Evolutionary conservation across 1,140 invertebrate genomes (phyloP), one percentile per base, ranked within the genome.

Genomic region (Drosophila erecta): DNA sequence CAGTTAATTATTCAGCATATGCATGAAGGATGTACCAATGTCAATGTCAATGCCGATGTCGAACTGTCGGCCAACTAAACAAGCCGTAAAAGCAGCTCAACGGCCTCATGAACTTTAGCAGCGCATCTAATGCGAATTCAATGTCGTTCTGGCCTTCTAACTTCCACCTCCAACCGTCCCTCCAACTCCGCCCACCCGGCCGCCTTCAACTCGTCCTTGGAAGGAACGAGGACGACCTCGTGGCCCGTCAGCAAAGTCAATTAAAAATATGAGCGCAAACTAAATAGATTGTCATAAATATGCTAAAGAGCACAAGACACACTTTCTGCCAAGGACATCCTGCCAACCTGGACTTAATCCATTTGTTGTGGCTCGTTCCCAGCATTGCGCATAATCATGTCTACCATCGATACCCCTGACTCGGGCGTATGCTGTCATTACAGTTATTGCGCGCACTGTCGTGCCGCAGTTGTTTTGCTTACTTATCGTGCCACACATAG

Each of bases 101-200:
- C 44, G 81, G 72, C 76, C 81, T 66, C 58, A 74, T 76, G 83
- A 87, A 75, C 79, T 87, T 87, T 76, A 66, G 62, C 79, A 79
- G 83, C 62, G 71, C 66, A 76, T 66, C 84, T 89, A 87, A 87
- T 83, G 79, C 59, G 83, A 70, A 73, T 87, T 79, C 79, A 87
- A 89, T 87, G 83, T 76, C 84, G 56, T 58, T 33, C 49, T 47
- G 75, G 17, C 27, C 20, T 10, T 24, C 62, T 3, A 30, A 30
- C 8, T 30, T 30, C 17, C 33, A 22, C 37, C 37, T 38, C 14
- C 11, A 5, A 2, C 33, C 33, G 33, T 8, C 33, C 11, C 10
- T 11, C 8, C 11, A 8, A 14, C 37, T 38, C 17, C 20, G 14
- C n/a, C 17, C n/a, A 4, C 5, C 15, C 30, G 20, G 17, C 15